Conservation (phyloP, 2,797 vertebrate species). For the Valencia hispanica region DNA sequence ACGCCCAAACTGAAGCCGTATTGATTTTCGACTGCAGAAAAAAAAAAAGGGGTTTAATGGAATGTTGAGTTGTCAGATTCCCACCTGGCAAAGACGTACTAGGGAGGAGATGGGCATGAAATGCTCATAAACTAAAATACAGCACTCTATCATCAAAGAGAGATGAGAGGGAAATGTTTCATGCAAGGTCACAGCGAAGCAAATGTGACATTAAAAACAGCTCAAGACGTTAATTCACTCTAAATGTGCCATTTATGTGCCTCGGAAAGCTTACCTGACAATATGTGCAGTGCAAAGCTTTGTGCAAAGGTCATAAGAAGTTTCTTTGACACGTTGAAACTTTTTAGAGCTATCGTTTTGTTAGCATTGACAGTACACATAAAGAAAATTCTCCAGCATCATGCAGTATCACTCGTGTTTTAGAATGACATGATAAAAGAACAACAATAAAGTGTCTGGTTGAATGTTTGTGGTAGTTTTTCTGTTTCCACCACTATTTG, state of each 20-base stretch:
- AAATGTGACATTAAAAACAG: constrained; percentile 82
- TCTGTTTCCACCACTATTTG: constrained; percentile 11
- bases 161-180: constrained; percentile 75
- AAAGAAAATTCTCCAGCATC: constrained; percentile 4
- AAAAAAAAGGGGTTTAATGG: constrained; percentile 62
- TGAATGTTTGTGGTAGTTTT: constrained; percentile 17
- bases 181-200: constrained; percentile 79
- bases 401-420: constrained; percentile 26
- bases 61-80: constrained; percentile 76
- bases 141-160: constrained; percentile 75
- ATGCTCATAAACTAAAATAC: constrained; percentile 80
- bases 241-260: constrained; percentile 80
- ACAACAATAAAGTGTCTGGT: constrained; percentile 42
- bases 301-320: constrained; percentile 77
- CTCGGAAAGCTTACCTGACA: constrained; percentile 72
- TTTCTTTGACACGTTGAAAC: constrained; percentile 68
- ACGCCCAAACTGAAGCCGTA: constrained; percentile 37
- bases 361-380: constrained; percentile 41
- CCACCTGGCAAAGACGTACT: constrained; percentile 75
- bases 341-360: constrained; percentile 53
- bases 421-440: constrained; percentile 25
- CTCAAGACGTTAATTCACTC: constrained; percentile 80
- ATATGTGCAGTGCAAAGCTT: constrained; percentile 66
- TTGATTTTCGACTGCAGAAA: constrained; percentile 28
- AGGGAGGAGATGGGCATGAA: constrained; percentile 73